phyloP scores from a whole-genome alignment of 2,888 invertebrate genomes.

The Alviniconcha strummeri region DNA sequence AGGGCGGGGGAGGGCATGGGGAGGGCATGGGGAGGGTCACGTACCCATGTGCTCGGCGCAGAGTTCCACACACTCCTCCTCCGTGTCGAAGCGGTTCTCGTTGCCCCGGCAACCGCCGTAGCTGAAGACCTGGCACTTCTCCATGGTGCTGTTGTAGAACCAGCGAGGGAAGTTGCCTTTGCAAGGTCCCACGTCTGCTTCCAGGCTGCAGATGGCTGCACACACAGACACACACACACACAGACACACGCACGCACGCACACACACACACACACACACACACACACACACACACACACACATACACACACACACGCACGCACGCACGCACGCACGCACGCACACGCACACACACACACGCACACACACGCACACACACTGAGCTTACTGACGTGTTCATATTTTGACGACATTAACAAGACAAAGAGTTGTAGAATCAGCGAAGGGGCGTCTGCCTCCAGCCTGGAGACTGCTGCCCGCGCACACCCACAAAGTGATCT shows the following conservation, averaged over 20 bases:
- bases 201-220: slow-evolving; percentile 68
- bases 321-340: neutral
- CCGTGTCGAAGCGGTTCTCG: slow-evolving; percentile 86
- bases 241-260: neutral
- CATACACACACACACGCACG: neutral
- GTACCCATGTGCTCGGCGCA: slow-evolving; percentile 70
- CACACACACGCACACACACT: neutral
- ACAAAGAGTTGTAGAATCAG: too few species aligned
- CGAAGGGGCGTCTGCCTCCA: too few species aligned
- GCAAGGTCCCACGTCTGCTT: slow-evolving; percentile 88
- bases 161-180: slow-evolving; percentile 90
- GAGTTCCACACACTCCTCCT: slow-evolving; percentile 72
- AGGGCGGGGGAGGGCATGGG: too few species aligned
- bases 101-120: slow-evolving; percentile 94
- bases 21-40: too few species aligned
- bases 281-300: slow-evolving; percentile 12
- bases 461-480: too few species aligned
- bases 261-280: slow-evolving; percentile 12
- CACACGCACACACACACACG: neutral
- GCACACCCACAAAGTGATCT: too few species aligned
- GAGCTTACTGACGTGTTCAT: neutral
- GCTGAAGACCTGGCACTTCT: slow-evolving; percentile 86
- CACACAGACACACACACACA: slow-evolving; percentile 20
- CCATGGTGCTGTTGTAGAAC: slow-evolving; percentile 84
- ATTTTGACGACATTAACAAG: too few species aligned